These are phyloP conservation scores for Carollia perspicillata DNA, from an alignment of 2,113 vertebrate species.

Conservation along the genomic window DNA sequence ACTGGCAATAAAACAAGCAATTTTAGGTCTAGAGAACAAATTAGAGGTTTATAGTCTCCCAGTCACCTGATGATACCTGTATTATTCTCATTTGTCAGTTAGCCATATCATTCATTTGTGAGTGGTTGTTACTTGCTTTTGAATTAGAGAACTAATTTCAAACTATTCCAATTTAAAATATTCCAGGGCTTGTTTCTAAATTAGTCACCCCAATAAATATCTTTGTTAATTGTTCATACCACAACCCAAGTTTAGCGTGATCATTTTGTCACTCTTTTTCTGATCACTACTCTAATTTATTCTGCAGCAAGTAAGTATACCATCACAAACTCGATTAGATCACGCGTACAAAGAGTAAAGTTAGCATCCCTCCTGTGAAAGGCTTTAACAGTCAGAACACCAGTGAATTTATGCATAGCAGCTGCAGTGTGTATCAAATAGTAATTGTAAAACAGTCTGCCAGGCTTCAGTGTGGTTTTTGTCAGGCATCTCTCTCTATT, in stretches of 20 bases:
- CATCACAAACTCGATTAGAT: neutral
- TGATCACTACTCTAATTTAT: neutral
- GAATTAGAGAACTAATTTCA: conserved; percentile 17
- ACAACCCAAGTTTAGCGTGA: neutral
- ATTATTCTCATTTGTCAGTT: neutral
- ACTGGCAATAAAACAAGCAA: conserved; percentile 31
- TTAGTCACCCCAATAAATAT: neutral
- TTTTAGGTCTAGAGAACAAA: conserved; percentile 20
- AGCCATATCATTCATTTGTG: neutral
- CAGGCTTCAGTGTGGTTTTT: neutral
- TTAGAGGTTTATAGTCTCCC: neutral
- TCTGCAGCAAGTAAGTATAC: neutral
- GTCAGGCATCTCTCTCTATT: neutral
- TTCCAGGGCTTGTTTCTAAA: neutral
- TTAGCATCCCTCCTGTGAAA: neutral
- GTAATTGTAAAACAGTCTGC: neutral
- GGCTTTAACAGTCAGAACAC: neutral
- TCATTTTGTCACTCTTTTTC: neutral
- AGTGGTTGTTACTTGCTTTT: neutral
- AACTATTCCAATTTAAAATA: neutral
- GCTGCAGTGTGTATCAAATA: neutral
- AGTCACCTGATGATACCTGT: neutral
- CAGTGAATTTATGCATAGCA: neutral
- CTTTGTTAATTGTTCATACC: neutral
- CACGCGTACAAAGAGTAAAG: neutral